Conservation (phyloP, 2,797 vertebrate genomes). For the Rhinella marina region DNA sequence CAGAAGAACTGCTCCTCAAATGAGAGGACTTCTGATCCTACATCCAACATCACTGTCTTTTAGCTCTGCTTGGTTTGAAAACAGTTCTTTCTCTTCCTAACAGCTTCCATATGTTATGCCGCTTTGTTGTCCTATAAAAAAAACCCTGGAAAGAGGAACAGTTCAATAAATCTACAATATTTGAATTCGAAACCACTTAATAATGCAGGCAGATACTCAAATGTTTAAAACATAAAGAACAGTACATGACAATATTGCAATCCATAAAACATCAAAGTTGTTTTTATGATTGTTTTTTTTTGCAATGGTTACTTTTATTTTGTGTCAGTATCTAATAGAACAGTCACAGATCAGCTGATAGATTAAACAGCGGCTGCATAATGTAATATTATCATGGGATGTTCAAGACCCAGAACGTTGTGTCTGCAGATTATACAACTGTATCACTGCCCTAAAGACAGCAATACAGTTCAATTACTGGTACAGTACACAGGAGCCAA, state of each 20-base stretch:
- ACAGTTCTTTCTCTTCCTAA: neutral
- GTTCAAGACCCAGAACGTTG: too few species aligned
- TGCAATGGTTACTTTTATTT: neutral
- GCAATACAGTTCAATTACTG: too few species aligned
- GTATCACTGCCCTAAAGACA: too few species aligned
- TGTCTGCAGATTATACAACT: too few species aligned
- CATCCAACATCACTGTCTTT: neutral
- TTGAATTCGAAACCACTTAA: neutral
- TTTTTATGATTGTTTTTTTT: neutral
- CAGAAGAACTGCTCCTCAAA: neutral
- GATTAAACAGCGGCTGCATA: neutral
- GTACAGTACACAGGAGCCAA: too few species aligned
- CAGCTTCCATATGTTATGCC: neutral
- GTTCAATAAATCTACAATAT: neutral
- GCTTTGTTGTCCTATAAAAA: neutral
- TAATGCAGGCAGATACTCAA: neutral
- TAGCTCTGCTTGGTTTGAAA: neutral
- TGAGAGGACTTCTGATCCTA: neutral
- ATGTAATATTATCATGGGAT: neutral
- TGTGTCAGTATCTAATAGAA: neutral
- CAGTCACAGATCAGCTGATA: neutral
- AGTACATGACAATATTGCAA: neutral
- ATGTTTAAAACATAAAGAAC: neutral
- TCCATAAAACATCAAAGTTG: slow-evolving; percentile 7
- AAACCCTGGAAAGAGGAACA: neutral